Evolutionary conservation across 1,140 invertebrate species (phyloP).

Genomic region (Potamilus streckersoni): DNA sequence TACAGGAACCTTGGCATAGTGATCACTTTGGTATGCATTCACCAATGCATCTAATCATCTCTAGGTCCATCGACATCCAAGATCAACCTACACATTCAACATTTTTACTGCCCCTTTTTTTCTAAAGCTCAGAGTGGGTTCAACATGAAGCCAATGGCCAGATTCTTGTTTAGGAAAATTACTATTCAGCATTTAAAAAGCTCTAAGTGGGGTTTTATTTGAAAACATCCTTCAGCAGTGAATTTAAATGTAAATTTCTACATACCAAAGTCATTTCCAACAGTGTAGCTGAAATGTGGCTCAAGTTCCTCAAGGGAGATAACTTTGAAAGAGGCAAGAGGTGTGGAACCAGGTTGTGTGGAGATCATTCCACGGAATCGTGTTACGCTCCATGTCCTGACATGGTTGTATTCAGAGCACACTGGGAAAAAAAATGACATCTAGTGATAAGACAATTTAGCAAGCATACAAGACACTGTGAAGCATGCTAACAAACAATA

Average conservation of each 20-base stretch:
- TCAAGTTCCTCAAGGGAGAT: slow-evolving; percentile 89
- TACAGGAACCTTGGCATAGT: too few relatives aligned
- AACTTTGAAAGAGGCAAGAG: slow-evolving; percentile 96
- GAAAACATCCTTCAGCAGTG: background rate
- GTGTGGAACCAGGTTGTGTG: slow-evolving; percentile 96
- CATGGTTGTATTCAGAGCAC: slow-evolving; percentile 98
- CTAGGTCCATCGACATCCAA: too few relatives aligned
- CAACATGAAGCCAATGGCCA: too few relatives aligned
- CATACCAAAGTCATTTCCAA: slow-evolving; percentile 84
- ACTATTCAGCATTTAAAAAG: too few relatives aligned
- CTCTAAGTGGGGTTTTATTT: background rate
- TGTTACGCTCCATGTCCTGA: slow-evolving; percentile 95
- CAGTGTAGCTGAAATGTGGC: slow-evolving; percentile 79
- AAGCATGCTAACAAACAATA: too few relatives aligned
- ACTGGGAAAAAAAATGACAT: slow-evolving; percentile 70
- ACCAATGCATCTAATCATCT: too few relatives aligned
- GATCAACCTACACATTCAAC: too few relatives aligned
- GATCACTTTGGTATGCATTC: too few relatives aligned
- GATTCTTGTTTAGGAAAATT: too few relatives aligned
- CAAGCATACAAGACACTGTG: too few relatives aligned
- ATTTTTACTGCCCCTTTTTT: too few relatives aligned
- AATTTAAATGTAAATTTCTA: slow-evolving; percentile 1
- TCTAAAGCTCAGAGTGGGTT: too few relatives aligned
- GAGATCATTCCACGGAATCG: slow-evolving; percentile 95
- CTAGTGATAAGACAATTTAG: background rate